These are phyloP conservation scores for Herminia tarsipennalis DNA, from an alignment of 2,888 invertebrate genomes.

Conservation along the genomic window DNA sequence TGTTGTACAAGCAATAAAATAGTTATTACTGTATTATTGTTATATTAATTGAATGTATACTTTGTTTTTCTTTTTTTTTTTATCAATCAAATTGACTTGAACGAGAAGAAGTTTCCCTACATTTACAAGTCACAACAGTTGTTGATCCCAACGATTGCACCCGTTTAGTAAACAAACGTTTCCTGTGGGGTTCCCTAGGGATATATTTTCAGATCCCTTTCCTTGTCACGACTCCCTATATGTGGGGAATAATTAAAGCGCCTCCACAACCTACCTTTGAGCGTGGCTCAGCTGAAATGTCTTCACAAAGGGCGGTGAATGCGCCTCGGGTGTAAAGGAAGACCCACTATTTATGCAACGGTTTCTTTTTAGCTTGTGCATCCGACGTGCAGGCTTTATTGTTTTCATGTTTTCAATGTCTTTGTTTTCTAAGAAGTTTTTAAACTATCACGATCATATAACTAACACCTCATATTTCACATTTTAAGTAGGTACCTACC, in stretches of 20 bases:
- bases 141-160: slow-evolving; percentile 49
- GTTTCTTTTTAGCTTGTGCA: slow-evolving; percentile 41
- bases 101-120: too few species aligned
- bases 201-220: slow-evolving; percentile 52
- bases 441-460: too few species aligned
- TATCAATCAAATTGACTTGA: too few species aligned
- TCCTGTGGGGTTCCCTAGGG: slow-evolving; percentile 35
- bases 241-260: slow-evolving; percentile 76
- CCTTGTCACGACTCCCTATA: slow-evolving; percentile 51
- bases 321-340: slow-evolving; percentile 68
- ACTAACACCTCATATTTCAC: too few species aligned
- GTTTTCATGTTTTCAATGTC: slow-evolving; percentile 21
- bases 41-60: too few species aligned
- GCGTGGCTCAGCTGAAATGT: slow-evolving; percentile 63
- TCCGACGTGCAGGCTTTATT: slow-evolving; percentile 18
- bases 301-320: slow-evolving; percentile 67
- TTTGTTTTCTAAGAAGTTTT: slow-evolving; percentile 6
- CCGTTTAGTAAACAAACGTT: slow-evolving; percentile 55
- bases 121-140: slow-evolving; percentile 24
- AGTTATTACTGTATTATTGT: too few species aligned
- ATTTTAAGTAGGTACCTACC: too few species aligned
- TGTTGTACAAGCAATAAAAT: background rate
- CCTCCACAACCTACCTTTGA: slow-evolving; percentile 69
- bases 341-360: slow-evolving; percentile 57
- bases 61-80: too few species aligned